A percentile compares a stretch with the other conserved stretches of the same genome.
Evolutionary conservation across 2,797 vertebrate species (phyloP).

Genomic region (Phaenicophaeus curvirostris): DNA sequence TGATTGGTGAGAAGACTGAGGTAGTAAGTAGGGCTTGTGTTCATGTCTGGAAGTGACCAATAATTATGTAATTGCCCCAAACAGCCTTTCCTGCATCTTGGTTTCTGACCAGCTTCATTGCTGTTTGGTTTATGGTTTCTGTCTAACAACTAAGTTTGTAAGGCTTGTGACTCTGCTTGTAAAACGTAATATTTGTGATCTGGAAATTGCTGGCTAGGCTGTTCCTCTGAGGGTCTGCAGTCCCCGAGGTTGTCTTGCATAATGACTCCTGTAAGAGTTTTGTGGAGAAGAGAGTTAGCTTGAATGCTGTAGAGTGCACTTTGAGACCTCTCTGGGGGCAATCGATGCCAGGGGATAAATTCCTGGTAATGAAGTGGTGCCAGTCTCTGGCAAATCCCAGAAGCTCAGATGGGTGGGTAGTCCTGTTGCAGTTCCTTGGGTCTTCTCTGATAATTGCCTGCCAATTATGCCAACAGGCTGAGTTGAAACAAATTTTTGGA

Average conservation of each 20-base stretch:
- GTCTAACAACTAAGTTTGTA: background rate
- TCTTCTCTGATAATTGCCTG: background rate
- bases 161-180: conserved; percentile 13
- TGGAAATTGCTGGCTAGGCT: conserved; percentile 1
- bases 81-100: conserved; percentile 24
- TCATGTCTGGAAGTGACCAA: conserved; percentile 42
- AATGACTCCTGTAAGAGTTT: background rate
- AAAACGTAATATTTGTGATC: conserved; percentile 8
- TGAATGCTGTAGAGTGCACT: background rate
- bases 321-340: background rate
- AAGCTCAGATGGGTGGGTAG: background rate
- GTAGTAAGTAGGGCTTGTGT: background rate
- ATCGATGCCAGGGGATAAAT: background rate
- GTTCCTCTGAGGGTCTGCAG: background rate
- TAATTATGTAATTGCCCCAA: conserved; percentile 38
- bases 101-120: background rate
- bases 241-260: background rate
- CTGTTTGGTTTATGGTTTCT: conserved; percentile 27
- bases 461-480: background rate
- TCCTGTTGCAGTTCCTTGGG: rapidly evolving
- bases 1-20: background rate
- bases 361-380: background rate
- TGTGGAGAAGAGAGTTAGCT: background rate
- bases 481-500: background rate
- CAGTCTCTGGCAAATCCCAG: background rate